Evolutionary conservation across 2,888 invertebrate species (phyloP).

Genomic region (Resseliella maxima): DNA sequence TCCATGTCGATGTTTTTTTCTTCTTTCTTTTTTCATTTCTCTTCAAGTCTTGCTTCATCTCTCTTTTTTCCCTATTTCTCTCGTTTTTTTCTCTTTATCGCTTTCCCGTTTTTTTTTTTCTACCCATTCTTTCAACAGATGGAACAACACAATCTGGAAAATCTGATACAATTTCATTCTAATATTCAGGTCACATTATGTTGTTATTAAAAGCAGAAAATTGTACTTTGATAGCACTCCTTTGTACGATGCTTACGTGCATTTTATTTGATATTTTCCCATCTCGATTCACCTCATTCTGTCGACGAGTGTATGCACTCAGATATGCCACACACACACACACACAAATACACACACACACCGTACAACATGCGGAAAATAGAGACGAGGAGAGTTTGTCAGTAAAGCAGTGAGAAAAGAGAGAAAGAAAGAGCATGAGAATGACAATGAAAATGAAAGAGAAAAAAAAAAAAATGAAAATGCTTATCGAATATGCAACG

Average conservation of each 20-base stretch:
- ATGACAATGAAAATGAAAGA: not conserved
- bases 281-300: not conserved
- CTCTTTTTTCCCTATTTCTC: no score
- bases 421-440: not conserved
- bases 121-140: not conserved
- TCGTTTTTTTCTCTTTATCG: no score
- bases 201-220: constrained; percentile 45
- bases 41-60: no score
- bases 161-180: constrained; percentile 41
- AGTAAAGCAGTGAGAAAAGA: not conserved
- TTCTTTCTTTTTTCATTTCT: no score
- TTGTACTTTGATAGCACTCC: constrained; percentile 9
- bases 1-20: no score
- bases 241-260: constrained; percentile 22
- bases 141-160: constrained; percentile 16
- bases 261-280: constrained; percentile 5
- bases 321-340: constrained; percentile 8
- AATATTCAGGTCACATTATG: constrained; percentile 48
- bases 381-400: not conserved
- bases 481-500: not conserved
- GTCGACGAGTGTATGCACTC: not conserved
- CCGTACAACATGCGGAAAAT: no score
- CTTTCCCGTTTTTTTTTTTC: not conserved
- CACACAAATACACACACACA: no score
- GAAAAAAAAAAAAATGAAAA: not conserved